Percentiles rank a stretch among this genome's conserved stretches.
These are phyloP conservation scores for Drosophila borborema DNA, from an alignment of 2,888 invertebrate genomes.

Conservation along the genomic window DNA sequence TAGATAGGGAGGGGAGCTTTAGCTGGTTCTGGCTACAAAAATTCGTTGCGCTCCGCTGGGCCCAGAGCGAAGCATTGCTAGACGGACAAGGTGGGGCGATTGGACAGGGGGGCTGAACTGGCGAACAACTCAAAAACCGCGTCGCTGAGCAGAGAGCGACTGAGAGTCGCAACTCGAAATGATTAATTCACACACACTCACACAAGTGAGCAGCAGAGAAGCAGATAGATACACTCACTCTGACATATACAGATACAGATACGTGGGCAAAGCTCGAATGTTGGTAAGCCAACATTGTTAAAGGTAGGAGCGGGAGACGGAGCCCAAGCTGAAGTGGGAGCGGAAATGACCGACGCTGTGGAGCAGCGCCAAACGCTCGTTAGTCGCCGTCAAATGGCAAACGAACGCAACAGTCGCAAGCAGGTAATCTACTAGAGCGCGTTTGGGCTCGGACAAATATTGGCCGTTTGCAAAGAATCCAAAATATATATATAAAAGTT, in stretches of 20 bases:
- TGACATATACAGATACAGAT: slow-evolving; percentile 12
- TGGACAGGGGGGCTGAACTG: slow-evolving; percentile 29
- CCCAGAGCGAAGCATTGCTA: background rate
- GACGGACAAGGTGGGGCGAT: background rate
- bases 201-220: slow-evolving; percentile 6
- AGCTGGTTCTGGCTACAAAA: slow-evolving; percentile 28
- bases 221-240: slow-evolving; percentile 4
- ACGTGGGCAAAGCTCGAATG: slow-evolving; percentile 14
- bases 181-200: slow-evolving; percentile 38
- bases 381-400: slow-evolving; percentile 53
- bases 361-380: slow-evolving; percentile 37
- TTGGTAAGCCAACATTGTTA: slow-evolving; percentile 16
- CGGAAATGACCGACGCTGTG: slow-evolving; percentile 34
- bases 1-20: slow-evolving; percentile 1
- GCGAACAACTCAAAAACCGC: slow-evolving; percentile 43
- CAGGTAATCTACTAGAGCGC: slow-evolving; percentile 80
- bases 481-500: slow-evolving; percentile 10
- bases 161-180: slow-evolving; percentile 23
- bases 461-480: slow-evolving; percentile 46
- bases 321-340: slow-evolving; percentile 23
- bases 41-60: slow-evolving; percentile 56
- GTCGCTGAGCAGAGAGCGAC: slow-evolving; percentile 38
- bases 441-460: slow-evolving; percentile 72
- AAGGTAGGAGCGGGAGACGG: slow-evolving; percentile 15
- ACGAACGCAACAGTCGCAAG: slow-evolving; percentile 76